phyloP scores from a whole-genome alignment of 92 coral and sea anemone genomes.

The Scolanthus callimorphus region DNA sequence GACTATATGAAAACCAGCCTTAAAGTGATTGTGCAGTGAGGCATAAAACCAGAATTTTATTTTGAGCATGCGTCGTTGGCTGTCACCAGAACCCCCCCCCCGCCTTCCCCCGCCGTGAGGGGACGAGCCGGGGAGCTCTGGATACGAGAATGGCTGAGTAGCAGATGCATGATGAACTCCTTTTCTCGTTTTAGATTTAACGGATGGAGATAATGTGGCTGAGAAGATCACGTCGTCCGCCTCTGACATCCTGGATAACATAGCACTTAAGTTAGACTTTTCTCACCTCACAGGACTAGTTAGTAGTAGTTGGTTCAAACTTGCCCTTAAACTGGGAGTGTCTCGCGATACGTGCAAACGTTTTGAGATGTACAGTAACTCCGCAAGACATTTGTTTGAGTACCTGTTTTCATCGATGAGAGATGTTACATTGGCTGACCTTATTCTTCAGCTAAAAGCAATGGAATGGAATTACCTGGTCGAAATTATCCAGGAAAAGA shows the following conservation, averaged over 20 bases:
- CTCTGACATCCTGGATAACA: slow-evolving; percentile 7
- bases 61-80: too few species aligned
- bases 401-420: slow-evolving; percentile 1
- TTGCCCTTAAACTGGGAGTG: slow-evolving; percentile 7
- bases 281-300: background rate
- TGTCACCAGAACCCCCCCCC: too few species aligned
- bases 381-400: slow-evolving; percentile 3
- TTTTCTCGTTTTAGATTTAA: slow-evolving; percentile 1
- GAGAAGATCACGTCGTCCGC: slow-evolving; percentile 3
- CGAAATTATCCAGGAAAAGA: background rate
- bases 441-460: slow-evolving; percentile 1
- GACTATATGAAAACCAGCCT: too few species aligned
- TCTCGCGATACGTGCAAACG: background rate
- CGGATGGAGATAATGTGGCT: slow-evolving; percentile 1
- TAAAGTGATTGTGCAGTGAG: too few species aligned
- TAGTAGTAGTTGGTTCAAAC: background rate
- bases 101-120: too few species aligned
- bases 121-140: too few species aligned
- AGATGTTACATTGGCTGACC: background rate
- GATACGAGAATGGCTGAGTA: too few species aligned
- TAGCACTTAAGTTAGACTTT: slow-evolving; percentile 13
- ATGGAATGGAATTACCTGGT: slow-evolving; percentile 3
- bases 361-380: slow-evolving; percentile 22
- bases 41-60: too few species aligned
- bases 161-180: too few species aligned